Base-by-base conservation (phyloP, 2,888 invertebrate species). In the Drosophila monieri region DNA sequence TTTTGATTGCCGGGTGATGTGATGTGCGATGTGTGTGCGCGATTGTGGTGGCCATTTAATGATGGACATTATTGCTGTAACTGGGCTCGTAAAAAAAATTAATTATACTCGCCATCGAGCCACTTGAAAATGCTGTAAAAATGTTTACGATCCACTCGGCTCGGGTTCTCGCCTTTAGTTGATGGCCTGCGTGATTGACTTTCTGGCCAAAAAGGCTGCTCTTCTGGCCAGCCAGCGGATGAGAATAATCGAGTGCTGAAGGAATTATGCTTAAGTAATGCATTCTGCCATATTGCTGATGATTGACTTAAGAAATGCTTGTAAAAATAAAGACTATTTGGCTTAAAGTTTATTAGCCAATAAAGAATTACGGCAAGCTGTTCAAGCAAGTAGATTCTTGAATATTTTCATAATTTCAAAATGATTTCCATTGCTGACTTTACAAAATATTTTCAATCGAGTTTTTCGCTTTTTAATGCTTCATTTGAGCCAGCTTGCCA, bases 41-140 rank as follows among this genome's bases (percentile, higher is more conserved):
- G 37, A 59, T 37, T 66, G 59, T 53, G 14, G 35, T 62, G 23
- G 25, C 32, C 41, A 37, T 14, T 70, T 68, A 51, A 73, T 64
- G 71, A 73, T 69, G 37, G 52, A 37, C 69, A 68, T 80, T 84
- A 68, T 77, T 46, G 64, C 60, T 74, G 72, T 68, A 67, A 73
- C 68, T 65, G 55, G 71, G 60, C 56, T 65, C 85, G 61, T 85
- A 62, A 85, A 71, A 57, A 52, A 55, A 74, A 84, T 80, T 86
- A 80, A 80, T 80, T 77, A 68, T 72, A 67, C 51, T 55, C 57
- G 52, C 39, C 32, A 56, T 47, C 35, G 27, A 25, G 51, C 72
- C 85, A 80, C 87, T 84, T 73, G 70, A 60, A 48, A 68, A 54
- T 64, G 87, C 60, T 55, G 75, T 80, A 64, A 84, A 80, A 65